Conservation (phyloP, 2,113 vertebrate genomes). For the Periophthalmus modestus region DNA sequence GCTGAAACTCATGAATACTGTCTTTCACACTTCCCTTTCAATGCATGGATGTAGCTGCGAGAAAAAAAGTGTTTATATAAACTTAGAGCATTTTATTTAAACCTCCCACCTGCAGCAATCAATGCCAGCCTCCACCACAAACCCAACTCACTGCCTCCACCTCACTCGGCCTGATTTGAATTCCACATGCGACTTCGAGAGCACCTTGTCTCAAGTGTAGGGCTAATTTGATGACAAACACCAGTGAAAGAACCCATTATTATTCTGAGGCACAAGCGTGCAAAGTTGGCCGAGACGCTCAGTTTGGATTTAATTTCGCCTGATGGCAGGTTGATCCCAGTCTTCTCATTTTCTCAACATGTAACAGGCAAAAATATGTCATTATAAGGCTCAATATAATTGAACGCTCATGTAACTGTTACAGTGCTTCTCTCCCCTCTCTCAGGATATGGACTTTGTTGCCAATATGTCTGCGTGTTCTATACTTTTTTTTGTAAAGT, state of each 20-base stretch:
- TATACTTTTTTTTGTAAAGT: neutral
- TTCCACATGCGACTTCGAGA: constrained; percentile 45
- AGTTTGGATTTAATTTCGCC: constrained; percentile 58
- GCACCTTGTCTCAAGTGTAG: constrained; percentile 49
- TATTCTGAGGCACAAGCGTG: constrained; percentile 49
- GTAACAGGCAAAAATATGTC: constrained; percentile 30
- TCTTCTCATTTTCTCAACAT: constrained; percentile 43
- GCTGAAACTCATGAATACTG: too few species aligned
- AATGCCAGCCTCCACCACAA: constrained; percentile 27
- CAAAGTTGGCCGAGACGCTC: constrained; percentile 48
- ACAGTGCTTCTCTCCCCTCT: neutral
- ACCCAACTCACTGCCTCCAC: constrained; percentile 40
- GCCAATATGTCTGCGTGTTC: neutral
- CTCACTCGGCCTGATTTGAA: constrained; percentile 52
- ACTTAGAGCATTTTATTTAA: constrained; percentile 26
- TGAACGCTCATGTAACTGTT: neutral
- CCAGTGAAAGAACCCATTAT: constrained; percentile 63
- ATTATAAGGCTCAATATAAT: constrained; percentile 27
- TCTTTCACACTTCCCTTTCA: constrained; percentile 1
- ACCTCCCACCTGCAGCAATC: constrained; percentile 32
- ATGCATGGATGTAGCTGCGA: constrained; percentile 19
- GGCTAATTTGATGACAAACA: constrained; percentile 71
- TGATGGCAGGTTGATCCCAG: constrained; percentile 49
- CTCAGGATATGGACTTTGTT: neutral
- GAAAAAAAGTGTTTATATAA: constrained; percentile 25